Evolutionary conservation across 2,888 invertebrate species (phyloP).

Genomic region (Entomobrya multifasciata): DNA sequence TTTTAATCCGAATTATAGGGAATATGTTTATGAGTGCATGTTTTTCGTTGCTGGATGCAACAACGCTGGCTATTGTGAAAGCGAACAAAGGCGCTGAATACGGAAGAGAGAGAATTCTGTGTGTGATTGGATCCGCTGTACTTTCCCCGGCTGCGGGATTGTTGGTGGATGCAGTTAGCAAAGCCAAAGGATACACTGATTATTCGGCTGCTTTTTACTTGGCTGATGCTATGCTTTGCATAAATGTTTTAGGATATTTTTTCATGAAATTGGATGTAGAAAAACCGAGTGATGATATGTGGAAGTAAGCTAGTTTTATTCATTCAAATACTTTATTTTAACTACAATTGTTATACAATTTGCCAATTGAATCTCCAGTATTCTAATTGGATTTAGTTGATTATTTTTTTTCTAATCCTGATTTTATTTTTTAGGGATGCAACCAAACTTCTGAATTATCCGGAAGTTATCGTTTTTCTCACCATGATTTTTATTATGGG

Average conservation of each 20-base stretch:
- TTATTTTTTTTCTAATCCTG: too few relatives aligned
- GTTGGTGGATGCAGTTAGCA: constrained; percentile 85
- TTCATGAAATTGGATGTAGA: constrained; percentile 88
- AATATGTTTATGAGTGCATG: constrained; percentile 91
- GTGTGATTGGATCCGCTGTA: constrained; percentile 89
- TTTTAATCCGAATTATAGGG: constrained; percentile 89
- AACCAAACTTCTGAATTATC: constrained; percentile 82
- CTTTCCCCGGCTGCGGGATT: constrained; percentile 87
- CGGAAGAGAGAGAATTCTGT: constrained; percentile 90
- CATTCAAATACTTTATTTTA: too few relatives aligned
- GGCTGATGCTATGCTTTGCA: constrained; percentile 87
- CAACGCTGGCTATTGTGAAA: constrained; percentile 92
- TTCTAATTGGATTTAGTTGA: too few relatives aligned
- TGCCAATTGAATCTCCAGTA: too few relatives aligned
- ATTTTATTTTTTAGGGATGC: constrained; percentile 73
- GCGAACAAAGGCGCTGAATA: constrained; percentile 89
- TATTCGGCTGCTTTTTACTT: constrained; percentile 94
- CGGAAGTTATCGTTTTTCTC: constrained; percentile 90
- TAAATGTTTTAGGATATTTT: constrained; percentile 88
- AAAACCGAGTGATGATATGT: constrained; percentile 76
- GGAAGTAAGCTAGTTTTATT: constrained; percentile 71
- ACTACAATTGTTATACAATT: too few relatives aligned
- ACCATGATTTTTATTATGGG: constrained; percentile 91
- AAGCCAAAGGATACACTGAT: constrained; percentile 85
- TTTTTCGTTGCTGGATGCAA: constrained; percentile 94